Evolutionary conservation across 2,888 invertebrate species (phyloP).

Genomic region (Parapristionchus giblindavisi): DNA sequence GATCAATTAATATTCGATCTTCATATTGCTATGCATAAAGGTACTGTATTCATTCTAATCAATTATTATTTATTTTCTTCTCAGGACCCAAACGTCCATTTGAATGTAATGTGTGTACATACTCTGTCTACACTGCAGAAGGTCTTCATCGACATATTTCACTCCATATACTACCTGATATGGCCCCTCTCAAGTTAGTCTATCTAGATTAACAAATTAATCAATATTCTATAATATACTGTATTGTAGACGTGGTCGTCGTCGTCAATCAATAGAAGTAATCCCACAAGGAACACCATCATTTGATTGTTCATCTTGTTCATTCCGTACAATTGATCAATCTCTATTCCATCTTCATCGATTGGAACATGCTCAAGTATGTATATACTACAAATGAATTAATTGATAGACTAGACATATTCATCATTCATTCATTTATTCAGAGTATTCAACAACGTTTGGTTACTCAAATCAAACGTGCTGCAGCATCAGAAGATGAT

Average conservation of each 20-base stretch:
- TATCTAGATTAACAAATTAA: background rate
- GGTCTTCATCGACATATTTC: conserved; percentile 26
- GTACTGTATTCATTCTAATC: conserved; percentile 16
- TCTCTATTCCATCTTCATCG: conserved; percentile 23
- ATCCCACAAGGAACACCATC: conserved; percentile 19
- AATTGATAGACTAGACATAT: background rate
- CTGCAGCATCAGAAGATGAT: background rate
- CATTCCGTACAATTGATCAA: conserved; percentile 19
- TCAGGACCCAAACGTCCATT: conserved; percentile 35
- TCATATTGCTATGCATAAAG: conserved; percentile 22
- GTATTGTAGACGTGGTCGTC: background rate
- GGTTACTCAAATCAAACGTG: conserved; percentile 34
- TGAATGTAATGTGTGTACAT: conserved; percentile 32
- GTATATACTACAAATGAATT: background rate
- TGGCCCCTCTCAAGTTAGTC: conserved; percentile 17
- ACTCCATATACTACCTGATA: conserved; percentile 26
- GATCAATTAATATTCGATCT: conserved; percentile 18
- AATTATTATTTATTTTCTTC: background rate
- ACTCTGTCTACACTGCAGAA: conserved; percentile 14
- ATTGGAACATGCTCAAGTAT: conserved; percentile 28
- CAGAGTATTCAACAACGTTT: conserved; percentile 26
- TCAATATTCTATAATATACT: no score
- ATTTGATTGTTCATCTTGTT: conserved; percentile 22
- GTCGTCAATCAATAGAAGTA: conserved; percentile 16
- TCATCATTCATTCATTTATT: background rate